phyloP scores from a whole-genome alignment of 2,888 invertebrate species.

The Leptothorax acervorum region DNA sequence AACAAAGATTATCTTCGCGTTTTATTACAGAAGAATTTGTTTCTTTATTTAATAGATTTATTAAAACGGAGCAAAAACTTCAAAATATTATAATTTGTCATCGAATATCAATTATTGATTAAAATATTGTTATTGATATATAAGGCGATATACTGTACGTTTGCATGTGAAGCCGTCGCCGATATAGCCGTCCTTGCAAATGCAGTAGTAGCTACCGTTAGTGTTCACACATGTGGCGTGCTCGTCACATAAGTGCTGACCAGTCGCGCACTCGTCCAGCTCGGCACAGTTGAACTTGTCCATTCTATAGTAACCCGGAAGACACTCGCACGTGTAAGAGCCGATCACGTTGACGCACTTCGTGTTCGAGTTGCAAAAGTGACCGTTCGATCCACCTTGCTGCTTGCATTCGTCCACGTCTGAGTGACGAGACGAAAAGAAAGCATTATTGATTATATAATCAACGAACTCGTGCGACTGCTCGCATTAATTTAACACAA shows the following conservation, averaged over 20 bases:
- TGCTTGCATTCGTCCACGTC: constrained; percentile 95
- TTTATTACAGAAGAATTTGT: background rate
- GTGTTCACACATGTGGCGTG: constrained; percentile 94
- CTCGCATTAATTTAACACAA: background rate
- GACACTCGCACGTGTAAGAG: constrained; percentile 94
- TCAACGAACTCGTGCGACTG: background rate
- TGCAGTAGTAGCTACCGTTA: constrained; percentile 93
- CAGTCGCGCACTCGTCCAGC: constrained; percentile 92
- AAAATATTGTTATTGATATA: constrained; percentile 1
- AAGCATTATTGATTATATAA: background rate
- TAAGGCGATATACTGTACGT: constrained; percentile 86
- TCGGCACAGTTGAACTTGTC: constrained; percentile 94
- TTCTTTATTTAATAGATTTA: background rate
- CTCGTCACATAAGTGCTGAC: constrained; percentile 91
- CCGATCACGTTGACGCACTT: constrained; percentile 94
- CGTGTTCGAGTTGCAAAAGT: constrained; percentile 95
- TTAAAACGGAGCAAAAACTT: background rate
- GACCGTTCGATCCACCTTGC: constrained; percentile 92
- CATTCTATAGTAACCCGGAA: constrained; percentile 91
- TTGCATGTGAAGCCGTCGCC: constrained; percentile 93
- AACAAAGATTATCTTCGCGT: background rate
- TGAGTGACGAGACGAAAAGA: constrained; percentile 79
- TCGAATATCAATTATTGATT: background rate
- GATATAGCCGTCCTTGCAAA: constrained; percentile 90
- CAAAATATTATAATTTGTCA: background rate